Base-by-base conservation (phyloP, 2,888 invertebrate species). In the Pecten maximus region DNA sequence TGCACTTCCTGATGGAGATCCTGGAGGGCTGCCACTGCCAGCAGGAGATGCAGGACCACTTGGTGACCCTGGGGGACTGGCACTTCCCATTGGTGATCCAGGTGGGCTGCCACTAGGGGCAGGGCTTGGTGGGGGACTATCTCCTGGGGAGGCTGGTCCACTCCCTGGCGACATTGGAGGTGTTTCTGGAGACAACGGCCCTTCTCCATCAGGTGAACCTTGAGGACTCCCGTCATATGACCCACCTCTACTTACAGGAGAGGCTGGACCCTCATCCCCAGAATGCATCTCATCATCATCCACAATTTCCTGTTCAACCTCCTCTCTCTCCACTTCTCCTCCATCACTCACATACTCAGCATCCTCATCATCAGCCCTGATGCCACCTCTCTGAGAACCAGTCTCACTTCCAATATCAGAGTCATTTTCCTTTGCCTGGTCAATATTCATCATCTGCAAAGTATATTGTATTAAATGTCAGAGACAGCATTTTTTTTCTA, bases 261-360 rank as follows among this genome's bases (percentile, higher is more conserved):
- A 89, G 40, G 89, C 90, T n/a, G 89, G 89, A 6, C 90, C 91
- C 60, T 74, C 74, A 88, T 86, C 60, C 88, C 88, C 54, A 60
- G 87, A 44, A 40, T 88, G 89, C 35, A 91, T 91, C 87, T 91
- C 92, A 0, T 93, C 91, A 40, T 94, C 93, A 87, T 94, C 93
- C 44, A 91, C 92, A 40, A 92, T 91, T 3, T 93, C 94, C 15
- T 90, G 90, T 40, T 92, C 92, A 40, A 93, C 91, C 28, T 92
- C 92, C 88, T 92, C 93, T 39, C 92, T 89, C 88, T 93, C 93
- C 28, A 93, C 93, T 48, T 93, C 93, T 4, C 93, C 93, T 23
- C 92, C 94, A 88, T 94, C 93, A 90, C 92, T 93, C 0, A 93
- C 92, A 90, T 93, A 93, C 23, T 93, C 93, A 40, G 88, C 92